Conservation (phyloP, 2,797 vertebrate species). For the Girardinus metallicus region DNA sequence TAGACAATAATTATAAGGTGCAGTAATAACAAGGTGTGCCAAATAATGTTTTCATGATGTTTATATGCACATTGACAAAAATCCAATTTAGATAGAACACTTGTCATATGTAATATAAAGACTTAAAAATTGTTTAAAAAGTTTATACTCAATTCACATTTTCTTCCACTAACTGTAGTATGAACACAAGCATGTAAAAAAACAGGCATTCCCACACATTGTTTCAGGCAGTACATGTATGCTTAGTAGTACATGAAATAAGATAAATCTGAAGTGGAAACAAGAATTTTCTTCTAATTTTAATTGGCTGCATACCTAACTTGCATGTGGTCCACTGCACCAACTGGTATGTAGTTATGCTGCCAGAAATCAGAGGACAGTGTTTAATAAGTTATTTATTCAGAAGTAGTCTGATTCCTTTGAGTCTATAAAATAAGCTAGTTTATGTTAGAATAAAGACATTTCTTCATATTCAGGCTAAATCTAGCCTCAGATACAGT, state of each 20-base stretch:
- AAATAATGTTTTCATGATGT: too few relatives aligned
- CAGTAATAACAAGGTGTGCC: too few relatives aligned
- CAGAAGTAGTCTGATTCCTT: slow-evolving; percentile 33
- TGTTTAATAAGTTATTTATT: slow-evolving; percentile 24
- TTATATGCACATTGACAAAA: too few relatives aligned
- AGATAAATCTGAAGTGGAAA: neutral
- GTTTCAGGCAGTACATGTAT: neutral
- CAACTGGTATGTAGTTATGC: neutral
- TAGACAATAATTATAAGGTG: too few relatives aligned
- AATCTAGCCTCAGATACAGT: neutral
- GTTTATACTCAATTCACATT: neutral
- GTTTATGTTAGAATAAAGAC: neutral
- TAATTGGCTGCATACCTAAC: neutral
- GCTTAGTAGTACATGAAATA: neutral
- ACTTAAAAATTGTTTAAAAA: too few relatives aligned
- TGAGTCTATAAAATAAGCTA: neutral
- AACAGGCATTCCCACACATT: neutral
- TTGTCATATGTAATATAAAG: too few relatives aligned
- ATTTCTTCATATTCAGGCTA: slow-evolving; percentile 11
- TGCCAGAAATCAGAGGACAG: neutral
- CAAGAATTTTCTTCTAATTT: neutral
- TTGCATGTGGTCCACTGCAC: neutral
- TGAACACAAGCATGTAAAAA: neutral
- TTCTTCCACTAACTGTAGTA: neutral
- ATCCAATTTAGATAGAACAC: too few relatives aligned